Conservation (phyloP, 2,888 invertebrate genomes). For the Nymphalis polychloros region DNA sequence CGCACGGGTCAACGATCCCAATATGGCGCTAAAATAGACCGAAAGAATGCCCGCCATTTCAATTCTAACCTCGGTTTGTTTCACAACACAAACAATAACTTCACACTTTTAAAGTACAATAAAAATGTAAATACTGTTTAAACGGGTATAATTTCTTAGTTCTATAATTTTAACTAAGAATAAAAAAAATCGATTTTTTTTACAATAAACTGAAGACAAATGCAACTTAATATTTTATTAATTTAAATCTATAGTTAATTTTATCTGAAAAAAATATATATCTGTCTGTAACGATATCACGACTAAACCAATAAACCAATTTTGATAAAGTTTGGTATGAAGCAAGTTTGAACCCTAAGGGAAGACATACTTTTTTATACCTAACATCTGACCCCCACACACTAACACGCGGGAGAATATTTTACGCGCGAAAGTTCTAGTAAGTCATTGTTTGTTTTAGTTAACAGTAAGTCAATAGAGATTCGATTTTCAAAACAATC, state of each 20-base stretch:
- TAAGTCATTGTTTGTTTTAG: not conserved
- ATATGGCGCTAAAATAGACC: slow-evolving; percentile 79
- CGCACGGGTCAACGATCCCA: slow-evolving; percentile 64
- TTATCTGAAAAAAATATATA: too few species aligned
- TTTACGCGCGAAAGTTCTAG: too few species aligned
- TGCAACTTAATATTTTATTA: too few species aligned
- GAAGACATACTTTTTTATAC: too few species aligned
- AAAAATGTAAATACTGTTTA: slow-evolving; percentile 25
- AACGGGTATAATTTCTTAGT: slow-evolving; percentile 9
- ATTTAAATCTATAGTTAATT: too few species aligned
- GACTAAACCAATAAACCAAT: too few species aligned
- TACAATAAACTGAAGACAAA: not conserved
- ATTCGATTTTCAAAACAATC: not conserved
- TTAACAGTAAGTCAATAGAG: not conserved
- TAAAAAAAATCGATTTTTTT: not conserved
- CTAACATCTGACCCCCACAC: too few species aligned
- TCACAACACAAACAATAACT: slow-evolving; percentile 51
- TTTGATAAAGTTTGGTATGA: too few species aligned
- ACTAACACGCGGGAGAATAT: too few species aligned
- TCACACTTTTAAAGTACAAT: slow-evolving; percentile 45
- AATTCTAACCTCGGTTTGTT: slow-evolving; percentile 74
- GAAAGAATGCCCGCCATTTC: slow-evolving; percentile 77
- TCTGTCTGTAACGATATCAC: too few species aligned
- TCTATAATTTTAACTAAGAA: not conserved
- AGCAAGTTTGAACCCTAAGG: too few species aligned